These are phyloP conservation scores for Neoniphon sammara DNA, from an alignment of 2,797 vertebrate genomes.

Conservation along the genomic window DNA sequence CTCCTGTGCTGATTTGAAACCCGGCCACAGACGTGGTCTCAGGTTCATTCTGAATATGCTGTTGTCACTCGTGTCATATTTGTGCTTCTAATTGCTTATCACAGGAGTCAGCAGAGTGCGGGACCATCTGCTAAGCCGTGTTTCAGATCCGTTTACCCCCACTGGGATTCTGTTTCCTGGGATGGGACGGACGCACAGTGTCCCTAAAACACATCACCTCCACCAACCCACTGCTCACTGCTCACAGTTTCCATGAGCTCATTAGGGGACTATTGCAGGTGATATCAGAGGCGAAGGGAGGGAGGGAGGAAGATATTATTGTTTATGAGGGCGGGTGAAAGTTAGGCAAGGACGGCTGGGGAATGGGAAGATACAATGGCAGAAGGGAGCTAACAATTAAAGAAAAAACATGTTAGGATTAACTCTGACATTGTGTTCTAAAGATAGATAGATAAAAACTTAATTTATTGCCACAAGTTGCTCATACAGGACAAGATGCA, in stretches of 20 bases:
- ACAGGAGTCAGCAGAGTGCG: slow-evolving; percentile 71
- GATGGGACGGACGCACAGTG: slow-evolving; percentile 61
- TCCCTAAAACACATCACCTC: slow-evolving; percentile 72
- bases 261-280: slow-evolving; percentile 53
- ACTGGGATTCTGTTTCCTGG: slow-evolving; percentile 77
- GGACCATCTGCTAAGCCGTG: slow-evolving; percentile 77
- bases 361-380: not conserved
- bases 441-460: no score
- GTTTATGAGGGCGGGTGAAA: slow-evolving; percentile 20
- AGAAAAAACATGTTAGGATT: not conserved
- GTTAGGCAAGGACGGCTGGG: not conserved
- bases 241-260: slow-evolving; percentile 79
- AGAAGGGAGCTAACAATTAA: not conserved
- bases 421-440: not conserved
- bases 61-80: slow-evolving; percentile 75
- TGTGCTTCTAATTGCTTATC: slow-evolving; percentile 74
- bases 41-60: slow-evolving; percentile 59
- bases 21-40: slow-evolving; percentile 26
- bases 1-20: slow-evolving; percentile 14
- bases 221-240: slow-evolving; percentile 57
- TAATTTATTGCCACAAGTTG: no score
- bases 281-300: slow-evolving; percentile 58
- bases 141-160: slow-evolving; percentile 79
- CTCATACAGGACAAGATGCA: no score
- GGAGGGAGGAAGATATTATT: slow-evolving; percentile 10